Conservation (phyloP, 2,113 vertebrate species). For the Lathamus discolor region DNA sequence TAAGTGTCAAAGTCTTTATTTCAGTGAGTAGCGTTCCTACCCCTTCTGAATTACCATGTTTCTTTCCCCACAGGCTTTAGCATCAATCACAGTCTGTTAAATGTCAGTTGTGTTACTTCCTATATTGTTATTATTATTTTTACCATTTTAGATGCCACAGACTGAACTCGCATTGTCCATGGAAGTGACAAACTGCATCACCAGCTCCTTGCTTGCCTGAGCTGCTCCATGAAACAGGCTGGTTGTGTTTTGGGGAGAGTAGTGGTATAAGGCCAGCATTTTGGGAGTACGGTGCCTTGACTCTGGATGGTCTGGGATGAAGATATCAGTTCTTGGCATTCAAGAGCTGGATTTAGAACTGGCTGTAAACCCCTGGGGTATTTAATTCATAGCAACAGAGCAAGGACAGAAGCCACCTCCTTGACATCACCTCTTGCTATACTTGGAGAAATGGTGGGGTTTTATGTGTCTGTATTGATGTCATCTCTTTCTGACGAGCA, state of each 20-base stretch:
- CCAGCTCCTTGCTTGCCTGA: neutral
- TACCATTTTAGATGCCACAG: neutral
- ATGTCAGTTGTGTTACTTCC: neutral
- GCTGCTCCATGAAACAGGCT: neutral
- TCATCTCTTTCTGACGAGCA: neutral
- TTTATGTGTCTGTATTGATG: too few relatives aligned
- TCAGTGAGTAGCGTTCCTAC: neutral
- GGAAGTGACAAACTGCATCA: neutral
- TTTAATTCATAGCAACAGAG: neutral
- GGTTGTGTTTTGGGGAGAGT: neutral
- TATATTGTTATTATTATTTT: neutral
- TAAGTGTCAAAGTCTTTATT: neutral
- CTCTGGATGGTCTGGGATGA: neutral
- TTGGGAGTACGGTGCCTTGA: neutral
- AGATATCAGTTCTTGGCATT: neutral
- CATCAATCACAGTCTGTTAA: neutral
- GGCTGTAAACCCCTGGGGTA: neutral
- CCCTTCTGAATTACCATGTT: neutral
- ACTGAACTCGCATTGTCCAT: neutral
- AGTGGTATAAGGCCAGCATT: neutral
- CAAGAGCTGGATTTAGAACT: neutral
- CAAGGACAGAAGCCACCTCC: neutral
- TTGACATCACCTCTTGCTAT: neutral
- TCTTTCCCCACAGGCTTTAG: neutral
- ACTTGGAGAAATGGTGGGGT: neutral